Base-by-base conservation (phyloP, 2,888 invertebrate genomes). In the Drosophila suboccidentalis region DNA sequence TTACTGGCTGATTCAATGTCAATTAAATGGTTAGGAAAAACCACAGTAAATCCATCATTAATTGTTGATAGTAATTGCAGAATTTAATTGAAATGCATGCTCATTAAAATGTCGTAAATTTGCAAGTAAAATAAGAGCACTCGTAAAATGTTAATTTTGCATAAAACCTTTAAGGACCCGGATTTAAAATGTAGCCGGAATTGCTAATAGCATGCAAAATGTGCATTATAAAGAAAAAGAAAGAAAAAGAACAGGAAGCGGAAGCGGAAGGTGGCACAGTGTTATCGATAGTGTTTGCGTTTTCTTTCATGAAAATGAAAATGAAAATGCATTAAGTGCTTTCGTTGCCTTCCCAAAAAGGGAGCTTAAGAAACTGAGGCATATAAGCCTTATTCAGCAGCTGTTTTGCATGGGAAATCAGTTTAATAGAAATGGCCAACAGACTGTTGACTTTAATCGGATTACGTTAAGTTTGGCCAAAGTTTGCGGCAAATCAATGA, bases 371-470 rank as follows among this genome's bases (percentile, higher is more conserved):
- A 34, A n/a, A 44, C n/a, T 11, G 19, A 44, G 51, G 36, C 39
- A 38, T 11, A 10, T 71, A 77, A 77, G 65, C 36, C 49, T 22
- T 15, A 44, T 11, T 50, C 53, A 43, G 67, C 78, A 62, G 59
- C 59, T 68, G 62, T 49, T 75, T 75, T 68, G 62, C 68, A 62
- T 61, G 11, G 29, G 13, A 41, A 75, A 47, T 13, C 34, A 32
- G 15, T 44, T 51, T 50, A 34, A 67, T 62, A 62, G 62, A 22
- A 29, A 57, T 59, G 70, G 59, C 15, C 61, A 51, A 38, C 36
- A 69, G 61, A 65, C 65, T 75, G 70, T 70, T 57, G 61, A 60
- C 71, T 75, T 70, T 81, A 78, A 80, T 77, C 78, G 70, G 81
- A 68, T 78, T 80, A 69, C n/a, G 44, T 44, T 53, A 57, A 80